Base-by-base conservation (phyloP, 2,888 invertebrate genomes). In the Pharmacophagus antenor region DNA sequence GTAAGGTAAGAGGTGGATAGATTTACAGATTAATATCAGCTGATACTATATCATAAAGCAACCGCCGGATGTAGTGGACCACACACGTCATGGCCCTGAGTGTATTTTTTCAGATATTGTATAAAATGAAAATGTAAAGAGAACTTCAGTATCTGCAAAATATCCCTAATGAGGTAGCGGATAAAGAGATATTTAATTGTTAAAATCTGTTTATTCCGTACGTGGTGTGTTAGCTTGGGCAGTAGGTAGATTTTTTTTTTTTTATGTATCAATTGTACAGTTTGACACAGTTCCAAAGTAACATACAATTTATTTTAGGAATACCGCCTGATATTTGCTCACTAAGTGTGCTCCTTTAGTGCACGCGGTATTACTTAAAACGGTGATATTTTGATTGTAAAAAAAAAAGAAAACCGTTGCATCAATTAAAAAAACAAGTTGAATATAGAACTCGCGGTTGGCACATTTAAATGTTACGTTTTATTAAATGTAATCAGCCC, bases 11-110 rank as follows among this genome's bases (percentile, higher is more conserved):
- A 49, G 25, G 58, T 53, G 53, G 58, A 58, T 58, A 58, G 53
- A 58, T 53, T 58, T 53, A 58, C 53, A 53, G 58, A 58, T 58
- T 48, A 58, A 53, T 58, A 58, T 58, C 53, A 53, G n/a, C 7
- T 54, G 15, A 37, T 58, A 53, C 37, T 58, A 49, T 54, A 41
- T 53, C 58, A 53, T 58, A 58, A 58, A 53, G 48, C 42, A 42
- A 54, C 48, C 48, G 27, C 47, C 56, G n/a, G 57, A 47, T 31
- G 6, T 21, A n/a, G 42, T 21, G 27, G 64, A 61, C 64, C 63
- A 55, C 63, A 64, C 64, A 59, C 53, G 25, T 54, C 37, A 49
- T 25, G 41, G 23, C 42, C 42, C 25, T 23, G 41, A 41, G 53
- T n/a, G n/a, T n/a, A n/a, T n/a, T n/a, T n/a, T n/a, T n/a, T n/a